A percentile compares a stretch with the other conserved stretches of the same genome.
phyloP scores from a whole-genome alignment of 1,140 invertebrate species.

The Lepidurus packardi region DNA sequence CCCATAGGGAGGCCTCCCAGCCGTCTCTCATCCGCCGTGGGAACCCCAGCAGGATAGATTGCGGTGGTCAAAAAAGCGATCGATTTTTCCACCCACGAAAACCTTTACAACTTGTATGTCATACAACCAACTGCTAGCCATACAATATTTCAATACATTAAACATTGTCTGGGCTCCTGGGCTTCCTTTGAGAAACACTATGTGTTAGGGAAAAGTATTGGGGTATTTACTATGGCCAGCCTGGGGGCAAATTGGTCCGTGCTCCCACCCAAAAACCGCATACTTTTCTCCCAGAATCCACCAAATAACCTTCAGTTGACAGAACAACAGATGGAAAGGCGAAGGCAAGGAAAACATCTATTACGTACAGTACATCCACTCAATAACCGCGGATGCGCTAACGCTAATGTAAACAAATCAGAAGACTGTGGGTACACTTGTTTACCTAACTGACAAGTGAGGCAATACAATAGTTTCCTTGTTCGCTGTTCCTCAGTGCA shows the following conservation, averaged over 20 bases:
- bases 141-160: background rate
- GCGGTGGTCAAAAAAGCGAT: background rate
- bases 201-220: background rate
- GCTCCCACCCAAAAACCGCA: background rate
- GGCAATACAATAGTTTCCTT: too few relatives aligned
- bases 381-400: too few relatives aligned
- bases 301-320: background rate
- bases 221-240: background rate
- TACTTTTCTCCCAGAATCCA: background rate
- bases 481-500: too few relatives aligned
- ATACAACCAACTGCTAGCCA: background rate
- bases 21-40: background rate
- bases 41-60: background rate
- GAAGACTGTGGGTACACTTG: too few relatives aligned
- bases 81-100: slow-evolving; percentile 1
- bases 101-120: background rate
- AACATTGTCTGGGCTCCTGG: background rate
- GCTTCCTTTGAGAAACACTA: background rate
- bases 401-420: too few relatives aligned
- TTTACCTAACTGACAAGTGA: too few relatives aligned
- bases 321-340: background rate
- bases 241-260: background rate
- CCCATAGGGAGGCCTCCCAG: background rate
- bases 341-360: background rate
- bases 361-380: background rate